Percentiles rank a stretch among this genome's conserved stretches.
Evolutionary conservation across 2,888 invertebrate genomes (phyloP).

Genomic region (Stegophylla sp.): DNA sequence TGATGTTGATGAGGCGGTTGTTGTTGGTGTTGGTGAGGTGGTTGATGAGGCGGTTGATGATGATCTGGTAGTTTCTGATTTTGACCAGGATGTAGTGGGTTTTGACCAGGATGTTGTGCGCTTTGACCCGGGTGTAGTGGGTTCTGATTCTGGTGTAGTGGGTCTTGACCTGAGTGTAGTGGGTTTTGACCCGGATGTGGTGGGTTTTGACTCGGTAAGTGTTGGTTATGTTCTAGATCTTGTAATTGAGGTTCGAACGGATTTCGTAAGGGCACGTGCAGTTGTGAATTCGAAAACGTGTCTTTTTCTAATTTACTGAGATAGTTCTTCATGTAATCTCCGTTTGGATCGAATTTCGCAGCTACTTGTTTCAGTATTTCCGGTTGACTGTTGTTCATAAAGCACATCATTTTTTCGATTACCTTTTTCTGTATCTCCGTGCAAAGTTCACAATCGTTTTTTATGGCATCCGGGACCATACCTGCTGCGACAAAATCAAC

Average conservation of each 20-base stretch:
- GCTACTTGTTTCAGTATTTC: constrained; percentile 64
- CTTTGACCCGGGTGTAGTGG: not conserved
- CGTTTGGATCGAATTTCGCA: constrained; percentile 64
- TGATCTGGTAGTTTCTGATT: not conserved
- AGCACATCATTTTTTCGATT: constrained; percentile 63
- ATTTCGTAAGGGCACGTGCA: not conserved
- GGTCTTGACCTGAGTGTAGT: not conserved
- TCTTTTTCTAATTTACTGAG: constrained; percentile 65
- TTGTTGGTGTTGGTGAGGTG: not conserved
- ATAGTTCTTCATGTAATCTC: constrained; percentile 62
- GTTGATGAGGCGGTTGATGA: not conserved
- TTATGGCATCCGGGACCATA: constrained; percentile 59
- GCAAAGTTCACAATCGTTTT: constrained; percentile 60
- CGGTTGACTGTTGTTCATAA: constrained; percentile 65
- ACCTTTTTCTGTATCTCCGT: constrained; percentile 60
- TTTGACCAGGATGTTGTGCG: too few species aligned
- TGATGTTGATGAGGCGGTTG: not conserved
- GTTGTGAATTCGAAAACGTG: not conserved
- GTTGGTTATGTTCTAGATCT: not conserved
- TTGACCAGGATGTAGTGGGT: too few species aligned
- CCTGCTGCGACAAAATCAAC: constrained; percentile 43
- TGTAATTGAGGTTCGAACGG: not conserved
- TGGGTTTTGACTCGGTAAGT: not conserved
- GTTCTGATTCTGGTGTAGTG: not conserved
- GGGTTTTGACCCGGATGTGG: not conserved